Percentiles rank a stretch among this genome's conserved stretches.
These are phyloP conservation scores for Graphium colonna DNA, from an alignment of 2,888 invertebrate genomes.

Conservation along the genomic window DNA sequence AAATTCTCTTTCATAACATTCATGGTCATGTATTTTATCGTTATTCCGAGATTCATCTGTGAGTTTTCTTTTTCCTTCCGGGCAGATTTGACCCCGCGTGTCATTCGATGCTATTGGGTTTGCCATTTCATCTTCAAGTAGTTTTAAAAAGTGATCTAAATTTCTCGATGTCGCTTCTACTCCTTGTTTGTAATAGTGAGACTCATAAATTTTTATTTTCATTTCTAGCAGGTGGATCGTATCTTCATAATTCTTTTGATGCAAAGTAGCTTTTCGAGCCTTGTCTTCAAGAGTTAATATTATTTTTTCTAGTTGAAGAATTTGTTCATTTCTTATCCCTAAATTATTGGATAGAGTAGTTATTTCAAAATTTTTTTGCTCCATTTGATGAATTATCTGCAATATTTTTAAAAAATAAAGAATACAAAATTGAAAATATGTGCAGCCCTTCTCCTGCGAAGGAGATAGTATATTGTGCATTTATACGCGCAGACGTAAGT, in stretches of 20 bases:
- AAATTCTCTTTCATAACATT: not conserved
- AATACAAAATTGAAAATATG: no score
- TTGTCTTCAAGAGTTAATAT: constrained; percentile 63
- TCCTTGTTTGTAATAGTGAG: constrained; percentile 37
- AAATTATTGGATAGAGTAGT: constrained; percentile 42
- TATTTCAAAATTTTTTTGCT: constrained; percentile 59
- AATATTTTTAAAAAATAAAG: constrained; percentile 2
- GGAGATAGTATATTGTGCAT: no score
- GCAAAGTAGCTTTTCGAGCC: constrained; percentile 41
- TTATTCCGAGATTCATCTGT: constrained; percentile 20
- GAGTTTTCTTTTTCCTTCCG: not conserved
- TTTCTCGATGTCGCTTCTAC: constrained; percentile 47
- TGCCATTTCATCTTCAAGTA: constrained; percentile 62
- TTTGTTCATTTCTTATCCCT: constrained; percentile 37
- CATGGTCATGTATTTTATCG: constrained; percentile 27
- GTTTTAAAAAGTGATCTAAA: constrained; percentile 61
- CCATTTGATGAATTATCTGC: constrained; percentile 51
- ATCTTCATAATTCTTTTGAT: constrained; percentile 53
- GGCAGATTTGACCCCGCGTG: not conserved
- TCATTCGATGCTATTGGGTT: constrained; percentile 39
- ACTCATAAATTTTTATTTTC: constrained; percentile 48
- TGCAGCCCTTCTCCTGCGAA: no score
- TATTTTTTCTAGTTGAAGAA: constrained; percentile 59
- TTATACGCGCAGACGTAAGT: no score
- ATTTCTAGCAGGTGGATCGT: constrained; percentile 47